These are phyloP conservation scores for Theocolax elegans DNA, from an alignment of 1,140 invertebrate genomes.

Conservation along the genomic window DNA sequence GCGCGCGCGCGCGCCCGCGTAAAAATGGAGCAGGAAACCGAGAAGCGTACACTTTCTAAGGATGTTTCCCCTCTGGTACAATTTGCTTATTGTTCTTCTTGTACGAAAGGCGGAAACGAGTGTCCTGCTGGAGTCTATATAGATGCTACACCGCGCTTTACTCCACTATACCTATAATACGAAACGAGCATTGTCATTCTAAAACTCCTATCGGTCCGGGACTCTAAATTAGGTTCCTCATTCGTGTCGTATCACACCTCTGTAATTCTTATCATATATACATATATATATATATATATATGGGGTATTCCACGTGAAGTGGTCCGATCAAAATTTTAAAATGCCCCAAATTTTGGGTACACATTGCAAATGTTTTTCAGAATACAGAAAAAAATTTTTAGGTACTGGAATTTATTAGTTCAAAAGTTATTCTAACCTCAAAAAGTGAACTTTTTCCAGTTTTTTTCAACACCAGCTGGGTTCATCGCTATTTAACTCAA, in stretches of 20 bases:
- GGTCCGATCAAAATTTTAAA: too few species aligned
- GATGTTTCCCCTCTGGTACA: not conserved
- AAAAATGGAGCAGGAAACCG: conserved; percentile 26
- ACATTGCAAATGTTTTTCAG: too few species aligned
- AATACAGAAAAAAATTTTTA: too few species aligned
- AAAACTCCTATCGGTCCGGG: conserved; percentile 1
- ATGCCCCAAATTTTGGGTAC: too few species aligned
- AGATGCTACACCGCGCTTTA: too few species aligned
- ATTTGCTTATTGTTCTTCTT: conserved; percentile 27
- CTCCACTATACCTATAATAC: not conserved
- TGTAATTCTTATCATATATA: not conserved
- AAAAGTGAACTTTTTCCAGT: too few species aligned
- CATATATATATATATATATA: not conserved
- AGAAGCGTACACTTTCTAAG: conserved; percentile 21
- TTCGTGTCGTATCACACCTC: not conserved
- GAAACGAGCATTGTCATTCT: conserved; percentile 21
- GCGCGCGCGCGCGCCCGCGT: not conserved
- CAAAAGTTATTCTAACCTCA: too few species aligned
- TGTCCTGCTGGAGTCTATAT: not conserved
- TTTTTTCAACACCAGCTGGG: too few species aligned
- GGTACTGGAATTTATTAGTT: too few species aligned
- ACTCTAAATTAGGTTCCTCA: conserved; percentile 27
- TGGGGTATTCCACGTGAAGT: too few species aligned
- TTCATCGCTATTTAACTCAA: too few species aligned
- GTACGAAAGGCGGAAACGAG: conserved; percentile 23